Percentiles rank a stretch among this genome's conserved stretches.
Conservation (phyloP, 2,113 vertebrate genomes). For the human region DNA sequence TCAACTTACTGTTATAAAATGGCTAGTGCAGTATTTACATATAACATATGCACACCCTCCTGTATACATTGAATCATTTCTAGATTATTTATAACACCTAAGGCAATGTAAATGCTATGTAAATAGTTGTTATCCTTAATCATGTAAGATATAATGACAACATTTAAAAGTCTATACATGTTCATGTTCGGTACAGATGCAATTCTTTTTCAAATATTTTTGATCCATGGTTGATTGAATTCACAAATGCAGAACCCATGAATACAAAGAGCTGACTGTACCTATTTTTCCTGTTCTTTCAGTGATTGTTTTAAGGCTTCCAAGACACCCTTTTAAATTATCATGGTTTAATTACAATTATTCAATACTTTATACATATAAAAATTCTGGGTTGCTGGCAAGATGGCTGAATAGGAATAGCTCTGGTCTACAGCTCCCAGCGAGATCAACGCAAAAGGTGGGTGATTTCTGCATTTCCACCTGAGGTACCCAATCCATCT, state of each 20-base stretch:
- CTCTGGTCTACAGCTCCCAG: no score
- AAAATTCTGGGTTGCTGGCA: neutral
- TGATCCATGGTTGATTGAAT: neutral
- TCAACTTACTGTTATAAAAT: neutral
- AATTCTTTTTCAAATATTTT: neutral
- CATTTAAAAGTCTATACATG: neutral
- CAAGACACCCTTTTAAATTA: neutral
- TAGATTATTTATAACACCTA: neutral
- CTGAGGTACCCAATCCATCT: no score
- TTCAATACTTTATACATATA: neutral
- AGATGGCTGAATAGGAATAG: no score
- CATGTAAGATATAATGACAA: neutral
- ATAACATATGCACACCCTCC: neutral
- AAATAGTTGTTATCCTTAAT: neutral
- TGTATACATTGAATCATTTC: neutral
- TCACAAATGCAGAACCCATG: neutral
- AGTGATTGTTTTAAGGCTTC: neutral
- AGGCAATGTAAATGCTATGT: neutral
- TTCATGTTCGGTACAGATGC: neutral
- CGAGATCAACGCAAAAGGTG: fast-evolving
- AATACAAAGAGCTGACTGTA: neutral
- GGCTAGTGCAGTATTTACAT: neutral
- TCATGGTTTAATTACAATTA: neutral
- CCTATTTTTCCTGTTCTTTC: neutral
- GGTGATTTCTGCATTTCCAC: no score